Evolutionary conservation across 2,113 vertebrate genomes (phyloP), one percentile per base, ranked within the genome.

Genomic region (Poicephalus gulielmi): DNA sequence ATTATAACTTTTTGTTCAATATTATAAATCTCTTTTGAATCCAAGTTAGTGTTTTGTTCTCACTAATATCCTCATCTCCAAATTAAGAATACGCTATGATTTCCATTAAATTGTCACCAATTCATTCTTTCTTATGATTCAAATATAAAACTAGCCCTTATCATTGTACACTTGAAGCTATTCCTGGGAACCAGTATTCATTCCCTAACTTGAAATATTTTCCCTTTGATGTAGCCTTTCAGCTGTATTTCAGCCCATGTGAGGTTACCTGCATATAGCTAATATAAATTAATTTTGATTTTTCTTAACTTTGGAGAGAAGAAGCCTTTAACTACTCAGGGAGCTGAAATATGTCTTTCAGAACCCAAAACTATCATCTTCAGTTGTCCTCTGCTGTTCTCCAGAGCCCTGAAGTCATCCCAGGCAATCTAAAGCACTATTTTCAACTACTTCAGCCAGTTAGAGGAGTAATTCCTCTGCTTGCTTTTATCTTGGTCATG

Each of bases 101-200:
- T 62, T 67, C 22, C 13, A 17, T 49, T 67, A 67, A 1, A 11
- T 71, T 66, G 35, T 83, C 46, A 43, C 4, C 37, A 62, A 44
- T 55, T 73, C 8, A 24, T 50, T 79, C 25, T 52, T 83, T 67
- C 39, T 55, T 62, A 71, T n/a, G 2, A 30, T 43, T 78, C 0
- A 1, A 27, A 6, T 44, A 8, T 50, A 84, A 59, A 63, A 39
- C 10, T 62, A 49, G 7, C 6, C 22, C 6, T 79, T 69, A 20
- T 11, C 11, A 17, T 18, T 50, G 4, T 41, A 46, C 1, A 7
- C 7, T 30, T 55, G 15, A 43, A 71, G 15, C 5, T 43, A 39
- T 35, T 12, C 24, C 25, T 18, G 5, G 10, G 27, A 90, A 33
- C 2, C 2, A 60, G 4, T 44, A 19, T 33, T 76, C 0, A 1